Evolutionary conservation across 2,888 invertebrate species (phyloP).

Genomic region (Strigamia maritima): DNA sequence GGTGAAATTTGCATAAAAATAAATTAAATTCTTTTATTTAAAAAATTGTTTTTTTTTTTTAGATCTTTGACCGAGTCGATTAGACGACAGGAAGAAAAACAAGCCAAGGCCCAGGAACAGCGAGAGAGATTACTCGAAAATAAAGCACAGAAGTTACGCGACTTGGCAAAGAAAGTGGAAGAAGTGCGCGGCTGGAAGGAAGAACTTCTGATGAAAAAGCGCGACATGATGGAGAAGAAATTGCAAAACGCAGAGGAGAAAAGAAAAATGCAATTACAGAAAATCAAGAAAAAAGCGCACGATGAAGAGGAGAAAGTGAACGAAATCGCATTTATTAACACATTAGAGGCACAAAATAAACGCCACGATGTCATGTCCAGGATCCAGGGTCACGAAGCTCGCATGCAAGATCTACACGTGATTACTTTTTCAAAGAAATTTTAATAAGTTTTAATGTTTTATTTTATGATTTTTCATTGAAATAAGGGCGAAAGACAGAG

Average conservation of each 20-base stretch:
- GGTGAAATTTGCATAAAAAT: slow-evolving; percentile 48
- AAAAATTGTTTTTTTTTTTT: neutral
- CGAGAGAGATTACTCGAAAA: slow-evolving; percentile 77
- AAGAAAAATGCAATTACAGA: slow-evolving; percentile 64
- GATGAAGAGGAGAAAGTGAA: slow-evolving; percentile 95
- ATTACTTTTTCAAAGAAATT: neutral
- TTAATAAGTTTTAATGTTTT: neutral
- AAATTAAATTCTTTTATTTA: neutral
- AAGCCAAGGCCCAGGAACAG: slow-evolving; percentile 84
- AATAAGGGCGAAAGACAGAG: slow-evolving; percentile 77
- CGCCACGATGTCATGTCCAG: slow-evolving; percentile 80
- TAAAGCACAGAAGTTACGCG: slow-evolving; percentile 78
- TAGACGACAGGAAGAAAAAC: slow-evolving; percentile 78
- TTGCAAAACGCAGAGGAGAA: slow-evolving; percentile 81
- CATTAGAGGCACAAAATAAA: slow-evolving; percentile 90
- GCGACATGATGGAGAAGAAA: slow-evolving; percentile 54
- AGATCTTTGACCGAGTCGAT: slow-evolving; percentile 61
- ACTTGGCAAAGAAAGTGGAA: slow-evolving; percentile 70
- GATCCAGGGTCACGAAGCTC: slow-evolving; percentile 56
- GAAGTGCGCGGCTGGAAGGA: slow-evolving; percentile 72
- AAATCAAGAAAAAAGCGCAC: slow-evolving; percentile 87
- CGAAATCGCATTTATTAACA: slow-evolving; percentile 97
- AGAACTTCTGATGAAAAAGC: slow-evolving; percentile 73
- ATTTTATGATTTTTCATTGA: neutral
- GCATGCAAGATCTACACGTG: slow-evolving; percentile 61